A percentile compares a stretch with the other conserved stretches of the same genome.
Conservation (phyloP, 2,113 vertebrate species). For the Calonectris borealis region DNA sequence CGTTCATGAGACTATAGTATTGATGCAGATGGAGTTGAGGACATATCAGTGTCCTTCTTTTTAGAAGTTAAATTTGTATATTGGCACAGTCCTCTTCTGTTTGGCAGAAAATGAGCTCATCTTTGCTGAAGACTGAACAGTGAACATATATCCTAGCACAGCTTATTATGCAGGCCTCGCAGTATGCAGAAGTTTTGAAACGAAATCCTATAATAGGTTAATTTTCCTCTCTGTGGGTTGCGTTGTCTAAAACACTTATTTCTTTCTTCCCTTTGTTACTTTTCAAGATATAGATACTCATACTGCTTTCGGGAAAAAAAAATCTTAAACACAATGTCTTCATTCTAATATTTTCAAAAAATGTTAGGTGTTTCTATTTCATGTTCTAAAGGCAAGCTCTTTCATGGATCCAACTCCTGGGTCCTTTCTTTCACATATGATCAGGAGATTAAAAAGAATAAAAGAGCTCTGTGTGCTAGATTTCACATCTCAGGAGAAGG, state of each 20-base stretch:
- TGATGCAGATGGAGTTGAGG: not conserved
- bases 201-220: conserved; percentile 27
- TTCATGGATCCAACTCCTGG: not conserved
- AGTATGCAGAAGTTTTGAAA: not conserved
- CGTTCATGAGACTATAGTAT: not conserved
- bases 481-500: not conserved
- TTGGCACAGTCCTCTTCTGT: not conserved
- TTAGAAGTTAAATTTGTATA: not conserved
- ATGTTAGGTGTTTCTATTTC: not conserved
- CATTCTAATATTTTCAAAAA: not conserved
- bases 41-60: not conserved
- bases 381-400: not conserved
- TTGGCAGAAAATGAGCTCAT: not conserved
- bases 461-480: not conserved
- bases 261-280: not conserved
- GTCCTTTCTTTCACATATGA: not conserved
- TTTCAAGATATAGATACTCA: not conserved
- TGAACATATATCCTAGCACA: not conserved
- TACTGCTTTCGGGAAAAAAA: not conserved
- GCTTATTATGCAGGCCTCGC: not conserved
- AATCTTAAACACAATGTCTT: not conserved
- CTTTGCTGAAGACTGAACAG: not conserved
- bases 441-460: conserved; percentile 22
- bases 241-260: not conserved
- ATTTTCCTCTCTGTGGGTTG: conserved; percentile 25